Base-by-base conservation (phyloP, 2,797 vertebrate species). In the Sitta carolinensis region DNA sequence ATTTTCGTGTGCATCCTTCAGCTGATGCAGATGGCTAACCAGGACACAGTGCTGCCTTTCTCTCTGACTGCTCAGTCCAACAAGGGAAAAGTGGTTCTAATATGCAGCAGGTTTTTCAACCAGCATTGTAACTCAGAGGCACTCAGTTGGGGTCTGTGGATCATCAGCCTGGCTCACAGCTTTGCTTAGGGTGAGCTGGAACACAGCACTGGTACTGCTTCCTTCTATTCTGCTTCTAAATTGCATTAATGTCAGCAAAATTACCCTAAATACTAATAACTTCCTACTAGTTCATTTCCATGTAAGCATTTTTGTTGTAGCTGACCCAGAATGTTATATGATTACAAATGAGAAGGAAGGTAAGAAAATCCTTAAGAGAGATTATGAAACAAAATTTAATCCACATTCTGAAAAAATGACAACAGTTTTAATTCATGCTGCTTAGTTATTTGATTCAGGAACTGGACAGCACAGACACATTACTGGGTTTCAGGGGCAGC, bases 271-370 rank as follows among this genome's bases (percentile, higher is more conserved):
- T 79, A 61, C 83, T 95, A 94, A 94, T 93, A 88, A 55, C 91
- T 94, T 95, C 94, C 93, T 92, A 79, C 79, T 57, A 79, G 85
- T 87, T 90, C 86, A 84, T 94, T 95, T 95, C 94, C 87, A 84
- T 10, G 21, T 76, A 73, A 81, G 70, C 48, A 34, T 76, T 94
- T 84, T 94, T 84, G 43, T 62, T 79, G 45, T 84, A 76, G 55
- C 86, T 40, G 51, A 62, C 70, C 84, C 55, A 88, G 83, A 84
- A 84, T 54, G 57, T 86, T 89, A 32, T 9, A 42, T 32, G 48
- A 81, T 88, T 75, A 88, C 58, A 88, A 90, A 81, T 64, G 25
- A 73, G 80, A 76, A 52, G 48, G 52, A 67, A 93, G 63, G 66
- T 79, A 95, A 94, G 55, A 88, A 85, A 87, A 73, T 66, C n/a